Percentiles rank a stretch among this genome's conserved stretches.
phyloP scores from a whole-genome alignment of 2,113 vertebrate genomes.

The Vulpes vulpes region DNA sequence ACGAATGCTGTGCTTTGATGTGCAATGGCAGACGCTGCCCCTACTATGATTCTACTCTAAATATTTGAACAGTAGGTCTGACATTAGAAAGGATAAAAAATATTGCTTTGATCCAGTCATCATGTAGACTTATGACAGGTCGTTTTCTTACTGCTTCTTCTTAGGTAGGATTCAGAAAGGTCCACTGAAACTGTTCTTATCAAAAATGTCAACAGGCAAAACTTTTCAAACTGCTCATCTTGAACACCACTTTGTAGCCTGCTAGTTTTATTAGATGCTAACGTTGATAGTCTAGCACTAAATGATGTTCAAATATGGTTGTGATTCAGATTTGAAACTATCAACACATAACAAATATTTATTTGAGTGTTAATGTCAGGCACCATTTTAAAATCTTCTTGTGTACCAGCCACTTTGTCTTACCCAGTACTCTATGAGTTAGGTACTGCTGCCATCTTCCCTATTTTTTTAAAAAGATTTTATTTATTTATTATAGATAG shows the following conservation, averaged over 20 bases:
- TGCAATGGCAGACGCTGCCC: background rate
- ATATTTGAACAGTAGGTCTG: background rate
- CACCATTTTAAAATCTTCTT: background rate
- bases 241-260: background rate
- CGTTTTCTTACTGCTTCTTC: background rate
- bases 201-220: background rate
- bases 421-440: background rate
- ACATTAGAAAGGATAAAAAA: background rate
- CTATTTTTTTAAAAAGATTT: background rate
- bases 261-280: background rate
- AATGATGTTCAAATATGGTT: background rate
- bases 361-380: background rate
- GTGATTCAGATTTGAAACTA: conserved; percentile 33
- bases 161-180: background rate
- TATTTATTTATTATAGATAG: too few relatives aligned
- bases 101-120: background rate
- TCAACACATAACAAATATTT: background rate
- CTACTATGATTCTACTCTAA: background rate
- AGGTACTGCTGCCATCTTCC: background rate
- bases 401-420: background rate
- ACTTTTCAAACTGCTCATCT: background rate
- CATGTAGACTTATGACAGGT: background rate
- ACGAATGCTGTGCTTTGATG: background rate
- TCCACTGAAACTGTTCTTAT: background rate
- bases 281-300: background rate